phyloP scores from a whole-genome alignment of 2,888 invertebrate species.

The Chromoteleia sp. region DNA sequence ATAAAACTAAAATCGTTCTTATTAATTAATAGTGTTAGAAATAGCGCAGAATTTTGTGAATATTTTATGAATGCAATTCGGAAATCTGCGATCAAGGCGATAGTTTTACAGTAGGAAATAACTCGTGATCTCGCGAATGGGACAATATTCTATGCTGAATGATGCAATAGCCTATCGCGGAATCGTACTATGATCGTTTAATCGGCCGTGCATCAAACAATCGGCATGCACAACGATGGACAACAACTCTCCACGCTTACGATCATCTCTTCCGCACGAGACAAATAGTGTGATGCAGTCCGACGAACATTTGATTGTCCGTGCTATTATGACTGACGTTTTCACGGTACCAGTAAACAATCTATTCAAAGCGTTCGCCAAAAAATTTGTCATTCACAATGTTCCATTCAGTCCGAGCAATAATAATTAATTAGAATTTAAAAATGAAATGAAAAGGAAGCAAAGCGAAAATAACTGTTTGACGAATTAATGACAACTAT shows the following conservation, averaged over 20 bases:
- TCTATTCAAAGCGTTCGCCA: slow-evolving; percentile 29
- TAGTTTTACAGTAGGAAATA: slow-evolving; percentile 37
- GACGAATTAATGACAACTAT: neutral
- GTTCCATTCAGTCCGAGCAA: slow-evolving; percentile 17
- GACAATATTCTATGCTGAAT: slow-evolving; percentile 78
- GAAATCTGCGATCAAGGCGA: slow-evolving; percentile 14
- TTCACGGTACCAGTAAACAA: slow-evolving; percentile 73
- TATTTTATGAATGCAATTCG: neutral
- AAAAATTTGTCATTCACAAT: slow-evolving; percentile 44
- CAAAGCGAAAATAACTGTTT: neutral
- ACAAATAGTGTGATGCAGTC: slow-evolving; percentile 81
- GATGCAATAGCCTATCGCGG: slow-evolving; percentile 66
- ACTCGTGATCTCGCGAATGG: slow-evolving; percentile 70
- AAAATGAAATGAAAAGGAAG: slow-evolving; percentile 10
- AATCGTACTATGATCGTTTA: slow-evolving; percentile 79
- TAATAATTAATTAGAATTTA: slow-evolving; percentile 12
- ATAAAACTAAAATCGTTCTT: too few species aligned
- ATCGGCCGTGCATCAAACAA: slow-evolving; percentile 84
- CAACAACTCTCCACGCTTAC: slow-evolving; percentile 72
- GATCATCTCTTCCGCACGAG: slow-evolving; percentile 83
- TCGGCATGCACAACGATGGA: slow-evolving; percentile 75
- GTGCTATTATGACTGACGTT: slow-evolving; percentile 82
- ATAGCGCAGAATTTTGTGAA: neutral
- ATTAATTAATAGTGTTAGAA: neutral
- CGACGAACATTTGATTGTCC: slow-evolving; percentile 83